Conservation (phyloP, 2,888 invertebrate species). For the Uropetala carovei region DNA sequence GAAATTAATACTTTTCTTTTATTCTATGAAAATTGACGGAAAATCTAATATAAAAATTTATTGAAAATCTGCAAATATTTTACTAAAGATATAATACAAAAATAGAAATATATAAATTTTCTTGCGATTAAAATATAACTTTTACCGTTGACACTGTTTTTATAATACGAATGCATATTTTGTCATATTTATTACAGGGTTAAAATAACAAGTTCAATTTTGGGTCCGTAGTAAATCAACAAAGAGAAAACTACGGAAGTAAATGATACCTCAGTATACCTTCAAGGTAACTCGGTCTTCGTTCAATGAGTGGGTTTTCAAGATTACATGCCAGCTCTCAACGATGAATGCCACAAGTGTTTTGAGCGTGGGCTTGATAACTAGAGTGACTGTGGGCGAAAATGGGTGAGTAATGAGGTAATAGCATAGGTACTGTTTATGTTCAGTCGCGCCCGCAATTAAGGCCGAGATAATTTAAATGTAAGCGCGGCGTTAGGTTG, state of each 20-base stretch:
- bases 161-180: too few species aligned
- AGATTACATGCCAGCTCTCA: slow-evolving; percentile 1
- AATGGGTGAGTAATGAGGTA: slow-evolving; percentile 1
- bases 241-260: neutral
- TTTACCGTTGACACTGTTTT: too few species aligned
- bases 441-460: neutral
- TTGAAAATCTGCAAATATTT: too few species aligned
- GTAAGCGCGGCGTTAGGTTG: neutral
- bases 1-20: too few species aligned
- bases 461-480: neutral
- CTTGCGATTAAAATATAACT: too few species aligned
- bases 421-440: neutral
- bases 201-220: too few species aligned
- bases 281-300: neutral
- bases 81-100: too few species aligned
- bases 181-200: too few species aligned
- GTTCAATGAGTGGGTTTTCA: neutral
- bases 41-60: too few species aligned
- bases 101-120: too few species aligned
- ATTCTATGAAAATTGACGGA: too few species aligned
- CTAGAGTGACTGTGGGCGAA: neutral
- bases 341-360: slow-evolving; percentile 1
- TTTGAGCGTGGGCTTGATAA: neutral
- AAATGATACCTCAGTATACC: neutral
- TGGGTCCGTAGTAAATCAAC: too few species aligned